These are phyloP conservation scores for Sphyrna mokarran DNA, from an alignment of 2,113 vertebrate species.

Conservation along the genomic window DNA sequence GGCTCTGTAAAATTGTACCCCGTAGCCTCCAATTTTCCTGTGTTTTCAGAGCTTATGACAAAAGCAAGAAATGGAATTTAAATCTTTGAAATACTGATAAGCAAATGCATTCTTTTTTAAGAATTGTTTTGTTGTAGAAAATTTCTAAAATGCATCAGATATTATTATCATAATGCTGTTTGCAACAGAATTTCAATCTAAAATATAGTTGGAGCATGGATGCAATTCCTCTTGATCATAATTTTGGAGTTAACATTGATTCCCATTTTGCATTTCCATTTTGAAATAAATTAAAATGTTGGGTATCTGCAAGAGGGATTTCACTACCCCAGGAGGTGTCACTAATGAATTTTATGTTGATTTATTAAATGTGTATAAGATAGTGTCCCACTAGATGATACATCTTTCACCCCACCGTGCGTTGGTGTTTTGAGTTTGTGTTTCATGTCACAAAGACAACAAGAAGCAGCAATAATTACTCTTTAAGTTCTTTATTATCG, in stretches of 20 bases:
- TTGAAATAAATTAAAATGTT: neutral
- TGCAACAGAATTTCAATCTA: neutral
- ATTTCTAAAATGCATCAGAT: neutral
- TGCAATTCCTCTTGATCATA: neutral
- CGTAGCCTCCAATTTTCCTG: neutral
- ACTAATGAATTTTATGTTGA: neutral
- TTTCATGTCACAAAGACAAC: neutral
- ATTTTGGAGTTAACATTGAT: neutral
- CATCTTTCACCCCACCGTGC: neutral
- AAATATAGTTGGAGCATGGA: neutral
- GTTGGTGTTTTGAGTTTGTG: neutral
- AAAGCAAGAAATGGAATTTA: neutral
- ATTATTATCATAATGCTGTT: neutral
- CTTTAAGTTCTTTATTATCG: neutral
- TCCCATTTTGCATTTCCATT: neutral
- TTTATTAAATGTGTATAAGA: neutral
- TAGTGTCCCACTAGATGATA: neutral
- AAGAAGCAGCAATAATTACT: neutral
- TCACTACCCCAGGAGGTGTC: neutral
- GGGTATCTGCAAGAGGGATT: neutral
- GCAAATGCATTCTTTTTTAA: neutral
- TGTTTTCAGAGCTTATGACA: neutral
- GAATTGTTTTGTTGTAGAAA: neutral
- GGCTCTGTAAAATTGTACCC: no score
- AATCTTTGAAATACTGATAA: neutral